Conservation (phyloP, 2,797 vertebrate species). For the Microhierax caerulescens region DNA sequence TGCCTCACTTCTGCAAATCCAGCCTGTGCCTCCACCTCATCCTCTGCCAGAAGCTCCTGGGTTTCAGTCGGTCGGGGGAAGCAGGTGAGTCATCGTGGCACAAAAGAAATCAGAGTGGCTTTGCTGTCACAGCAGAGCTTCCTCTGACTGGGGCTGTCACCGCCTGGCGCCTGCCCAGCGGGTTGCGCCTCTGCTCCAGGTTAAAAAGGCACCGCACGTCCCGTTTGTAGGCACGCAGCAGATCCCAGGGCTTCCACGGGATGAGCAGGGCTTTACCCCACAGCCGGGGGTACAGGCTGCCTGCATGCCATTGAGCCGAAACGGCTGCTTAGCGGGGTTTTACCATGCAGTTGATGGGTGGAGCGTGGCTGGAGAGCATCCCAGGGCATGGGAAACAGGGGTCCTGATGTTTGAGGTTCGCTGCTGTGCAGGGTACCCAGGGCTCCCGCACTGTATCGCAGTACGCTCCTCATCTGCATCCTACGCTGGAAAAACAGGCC, state of each 20-base stretch:
- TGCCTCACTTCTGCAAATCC: conserved; percentile 80
- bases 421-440: background rate
- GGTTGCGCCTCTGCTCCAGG: background rate
- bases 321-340: background rate
- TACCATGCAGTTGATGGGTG: background rate
- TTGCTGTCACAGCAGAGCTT: background rate
- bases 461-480: fast-evolving
- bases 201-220: background rate
- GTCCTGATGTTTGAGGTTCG: background rate
- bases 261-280: background rate
- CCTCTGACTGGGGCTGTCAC: background rate
- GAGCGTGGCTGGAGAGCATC: background rate
- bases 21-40: conserved; percentile 75
- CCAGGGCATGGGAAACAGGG: background rate
- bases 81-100: conserved; percentile 69
- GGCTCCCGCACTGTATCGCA: fast-evolving
- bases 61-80: conserved; percentile 70
- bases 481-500: background rate
- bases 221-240: background rate
- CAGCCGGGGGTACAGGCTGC: background rate
- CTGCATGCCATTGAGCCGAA: background rate
- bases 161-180: background rate
- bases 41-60: conserved; percentile 76
- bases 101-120: background rate
- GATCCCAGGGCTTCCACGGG: background rate